These are phyloP conservation scores for Xestia ashworthii DNA, from an alignment of 2,888 invertebrate species.

Conservation along the genomic window DNA sequence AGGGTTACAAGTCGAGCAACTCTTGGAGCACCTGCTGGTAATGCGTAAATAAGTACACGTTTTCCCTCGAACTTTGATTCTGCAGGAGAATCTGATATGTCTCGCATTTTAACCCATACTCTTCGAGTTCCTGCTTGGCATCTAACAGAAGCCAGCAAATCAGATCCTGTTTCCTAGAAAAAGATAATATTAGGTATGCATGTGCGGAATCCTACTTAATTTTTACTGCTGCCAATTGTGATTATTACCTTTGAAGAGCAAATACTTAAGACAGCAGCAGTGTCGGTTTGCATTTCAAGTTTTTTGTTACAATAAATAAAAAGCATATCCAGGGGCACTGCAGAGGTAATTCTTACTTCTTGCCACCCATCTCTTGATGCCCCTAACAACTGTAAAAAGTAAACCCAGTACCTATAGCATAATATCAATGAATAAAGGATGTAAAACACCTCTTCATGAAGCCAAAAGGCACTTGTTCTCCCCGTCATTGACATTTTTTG, in stretches of 20 bases:
- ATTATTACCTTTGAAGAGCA: constrained; percentile 82
- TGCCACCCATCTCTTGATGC: constrained; percentile 85
- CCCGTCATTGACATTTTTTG: too few species aligned
- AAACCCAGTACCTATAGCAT: neutral
- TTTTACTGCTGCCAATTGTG: neutral
- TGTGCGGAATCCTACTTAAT: neutral
- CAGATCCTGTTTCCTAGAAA: constrained; percentile 73
- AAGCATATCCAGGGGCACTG: constrained; percentile 86
- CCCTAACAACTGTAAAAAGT: constrained; percentile 77
- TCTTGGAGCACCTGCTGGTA: constrained; percentile 86
- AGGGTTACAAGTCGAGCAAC: constrained; percentile 83
- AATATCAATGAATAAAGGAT: neutral
- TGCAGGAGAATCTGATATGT: constrained; percentile 80
- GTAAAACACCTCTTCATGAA: too few species aligned
- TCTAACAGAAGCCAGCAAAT: constrained; percentile 95
- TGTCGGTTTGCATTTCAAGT: constrained; percentile 83
- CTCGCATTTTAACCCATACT: constrained; percentile 96
- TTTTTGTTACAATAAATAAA: constrained; percentile 83
- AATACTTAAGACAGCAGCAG: constrained; percentile 84
- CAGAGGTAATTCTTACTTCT: constrained; percentile 82
- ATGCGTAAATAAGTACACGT: constrained; percentile 80
- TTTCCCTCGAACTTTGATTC: constrained; percentile 75
- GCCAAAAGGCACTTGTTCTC: too few species aligned
- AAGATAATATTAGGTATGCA: neutral
- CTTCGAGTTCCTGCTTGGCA: constrained; percentile 98